A percentile compares a stretch with the other conserved stretches of the same genome.
phyloP scores from a whole-genome alignment of 2,113 vertebrate species.

The Hirundichthys speculiger region DNA sequence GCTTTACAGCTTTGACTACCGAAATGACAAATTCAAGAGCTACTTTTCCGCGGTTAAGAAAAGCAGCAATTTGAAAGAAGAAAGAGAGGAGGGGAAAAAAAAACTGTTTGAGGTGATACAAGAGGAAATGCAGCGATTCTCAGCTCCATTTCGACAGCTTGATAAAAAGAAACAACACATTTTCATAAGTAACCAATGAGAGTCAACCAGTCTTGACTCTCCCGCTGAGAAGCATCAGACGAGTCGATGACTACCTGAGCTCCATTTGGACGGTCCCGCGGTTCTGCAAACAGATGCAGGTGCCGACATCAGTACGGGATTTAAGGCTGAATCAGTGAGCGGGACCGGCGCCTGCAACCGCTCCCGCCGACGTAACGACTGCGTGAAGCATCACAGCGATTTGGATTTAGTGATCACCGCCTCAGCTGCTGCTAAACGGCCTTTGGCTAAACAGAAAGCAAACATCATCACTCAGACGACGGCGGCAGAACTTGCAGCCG shows the following conservation, averaged over 20 bases:
- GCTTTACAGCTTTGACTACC: conserved; percentile 56
- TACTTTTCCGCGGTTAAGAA: conserved; percentile 18
- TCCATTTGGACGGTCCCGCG: too few species aligned
- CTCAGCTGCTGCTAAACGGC: conserved; percentile 55
- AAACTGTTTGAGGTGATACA: too few species aligned
- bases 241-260: too few species aligned
- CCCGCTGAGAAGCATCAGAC: too few species aligned
- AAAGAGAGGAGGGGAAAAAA: background rate
- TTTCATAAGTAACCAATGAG: too few species aligned
- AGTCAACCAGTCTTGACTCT: too few species aligned
- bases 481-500: conserved; percentile 13
- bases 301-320: too few species aligned
- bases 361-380: conserved; percentile 49
- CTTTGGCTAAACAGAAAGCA: conserved; percentile 57
- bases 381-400: conserved; percentile 49
- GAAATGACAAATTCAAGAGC: conserved; percentile 50
- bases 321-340: conserved; percentile 7
- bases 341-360: conserved; percentile 47
- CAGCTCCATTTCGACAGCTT: too few species aligned
- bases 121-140: too few species aligned
- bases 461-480: conserved; percentile 54
- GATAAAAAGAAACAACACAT: too few species aligned
- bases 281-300: conserved; percentile 41
- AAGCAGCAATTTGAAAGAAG: background rate
- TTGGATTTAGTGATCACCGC: conserved; percentile 56